Base-by-base conservation (phyloP, 1,140 invertebrate genomes). In the Drosophila nigrodunni region DNA sequence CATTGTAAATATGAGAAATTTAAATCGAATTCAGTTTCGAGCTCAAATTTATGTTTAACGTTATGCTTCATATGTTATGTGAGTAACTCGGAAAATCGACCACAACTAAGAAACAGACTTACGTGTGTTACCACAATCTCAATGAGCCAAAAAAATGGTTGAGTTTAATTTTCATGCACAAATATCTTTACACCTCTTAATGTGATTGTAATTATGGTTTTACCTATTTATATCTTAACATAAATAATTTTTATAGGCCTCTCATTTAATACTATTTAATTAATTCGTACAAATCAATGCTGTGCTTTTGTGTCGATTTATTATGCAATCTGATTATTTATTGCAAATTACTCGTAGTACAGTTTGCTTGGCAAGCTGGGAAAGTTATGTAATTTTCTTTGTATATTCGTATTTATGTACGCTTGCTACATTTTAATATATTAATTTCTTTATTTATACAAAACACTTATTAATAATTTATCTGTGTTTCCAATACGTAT, bases 161-260 rank as follows among this genome's bases (percentile, higher is more conserved):
- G 3, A 54, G 21, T 18, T 7, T 47, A 18, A 50, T 35, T 35
- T 30, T 11, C 11, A 50, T 50, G 25, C 49, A 34, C 30, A 50
- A 50, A 4, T 50, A 50, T 50, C 25, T 50, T 4, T 6, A 50
- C 21, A 30, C 11, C 11, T 37, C 7, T 37, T 37, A 35, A 11
- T 9, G n/a, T 39, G 52, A 55, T 15, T 37, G 37, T 39, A 39
- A 39, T 18, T 44, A 60, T 21, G 41, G n/a, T 46, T 30, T 62
- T 11, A 54, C 39, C 9, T 35, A 30, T 30, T 4, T 30, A 30
- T 30, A 30, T 6, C 39, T 68, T 44, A 50, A 49, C n/a, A 25
- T 64, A 62, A 41, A 44, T 34, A 50, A 49, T 72, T 13, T 41
- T 18, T 66, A 58, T 55, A 66, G 61, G 54, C 61, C 69, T 50